These are phyloP conservation scores for Chrysochloris asiatica DNA, from an alignment of 2,113 vertebrate genomes.

Conservation along the genomic window DNA sequence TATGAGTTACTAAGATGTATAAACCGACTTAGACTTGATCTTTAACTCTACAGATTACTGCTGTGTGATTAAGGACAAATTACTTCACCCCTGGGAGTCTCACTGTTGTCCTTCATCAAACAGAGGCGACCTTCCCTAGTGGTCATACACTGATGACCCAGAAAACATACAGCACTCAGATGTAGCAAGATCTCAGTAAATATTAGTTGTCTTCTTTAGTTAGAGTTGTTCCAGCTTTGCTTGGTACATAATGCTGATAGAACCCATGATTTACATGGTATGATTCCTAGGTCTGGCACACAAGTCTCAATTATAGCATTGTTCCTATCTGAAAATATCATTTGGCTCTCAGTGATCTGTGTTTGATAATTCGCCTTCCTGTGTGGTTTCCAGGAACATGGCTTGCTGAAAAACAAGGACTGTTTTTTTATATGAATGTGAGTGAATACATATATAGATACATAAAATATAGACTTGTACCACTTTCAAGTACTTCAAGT, in stretches of 20 bases:
- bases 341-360: slow-evolving; percentile 43
- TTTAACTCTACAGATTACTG: slow-evolving; percentile 14
- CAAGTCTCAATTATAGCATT: slow-evolving; percentile 34
- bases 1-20: neutral
- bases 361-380: slow-evolving; percentile 56
- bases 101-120: neutral
- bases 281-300: neutral
- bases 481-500: slow-evolving; percentile 69
- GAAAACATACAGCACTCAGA: neutral
- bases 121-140: neutral
- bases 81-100: slow-evolving; percentile 13
- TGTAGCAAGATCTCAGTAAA: slow-evolving; percentile 11
- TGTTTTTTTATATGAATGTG: slow-evolving; percentile 40
- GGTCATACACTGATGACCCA: neutral
- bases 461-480: slow-evolving; percentile 51
- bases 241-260: slow-evolving; percentile 22
- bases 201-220: slow-evolving; percentile 11
- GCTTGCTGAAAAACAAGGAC: slow-evolving; percentile 61
- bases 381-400: slow-evolving; percentile 42
- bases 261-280: slow-evolving; percentile 57
- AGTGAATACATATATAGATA: slow-evolving; percentile 40
- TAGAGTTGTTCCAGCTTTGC: neutral
- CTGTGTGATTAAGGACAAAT: neutral
- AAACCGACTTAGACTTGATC: slow-evolving; percentile 49
- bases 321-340: slow-evolving; percentile 50